Conservation (phyloP, 2,797 vertebrate species). For the Sebastes alutus region DNA sequence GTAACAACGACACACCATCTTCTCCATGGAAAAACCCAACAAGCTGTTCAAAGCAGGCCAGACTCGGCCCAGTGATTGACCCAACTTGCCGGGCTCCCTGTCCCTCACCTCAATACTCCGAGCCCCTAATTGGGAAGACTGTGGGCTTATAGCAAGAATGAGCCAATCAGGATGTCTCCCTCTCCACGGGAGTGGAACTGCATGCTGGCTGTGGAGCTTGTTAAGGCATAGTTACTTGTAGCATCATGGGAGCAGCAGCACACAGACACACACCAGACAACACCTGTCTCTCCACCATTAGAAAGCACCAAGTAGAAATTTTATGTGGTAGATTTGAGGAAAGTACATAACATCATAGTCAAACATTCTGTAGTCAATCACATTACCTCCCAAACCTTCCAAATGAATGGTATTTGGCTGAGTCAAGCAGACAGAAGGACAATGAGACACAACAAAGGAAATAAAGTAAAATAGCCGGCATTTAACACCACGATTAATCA, state of each 20-base stretch:
- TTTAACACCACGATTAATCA: background rate
- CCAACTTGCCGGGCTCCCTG: constrained; percentile 44
- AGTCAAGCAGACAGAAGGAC: background rate
- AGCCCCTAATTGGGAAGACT: constrained; percentile 67
- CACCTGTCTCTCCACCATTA: constrained; percentile 14
- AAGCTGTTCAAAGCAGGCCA: constrained; percentile 30
- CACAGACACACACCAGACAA: constrained; percentile 27
- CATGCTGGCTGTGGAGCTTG: constrained; percentile 69
- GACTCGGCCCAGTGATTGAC: constrained; percentile 50
- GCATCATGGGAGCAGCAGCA: constrained; percentile 50
- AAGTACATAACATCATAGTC: constrained; percentile 21
- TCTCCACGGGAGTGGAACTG: constrained; percentile 73
- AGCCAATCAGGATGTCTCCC: constrained; percentile 68
- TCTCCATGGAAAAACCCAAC: constrained; percentile 5
- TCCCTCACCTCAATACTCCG: constrained; percentile 56
- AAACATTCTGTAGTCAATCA: constrained; percentile 2
- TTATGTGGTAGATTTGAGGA: constrained; percentile 24
- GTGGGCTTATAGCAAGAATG: constrained; percentile 47
- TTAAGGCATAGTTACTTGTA: constrained; percentile 63
- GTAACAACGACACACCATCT: background rate
- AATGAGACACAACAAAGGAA: background rate
- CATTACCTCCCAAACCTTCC: background rate
- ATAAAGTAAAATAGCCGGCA: background rate
- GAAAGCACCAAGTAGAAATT: constrained; percentile 18
- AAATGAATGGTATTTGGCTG: background rate